Conservation (phyloP, 2,888 invertebrate species). For the Pherbina coryleti region DNA sequence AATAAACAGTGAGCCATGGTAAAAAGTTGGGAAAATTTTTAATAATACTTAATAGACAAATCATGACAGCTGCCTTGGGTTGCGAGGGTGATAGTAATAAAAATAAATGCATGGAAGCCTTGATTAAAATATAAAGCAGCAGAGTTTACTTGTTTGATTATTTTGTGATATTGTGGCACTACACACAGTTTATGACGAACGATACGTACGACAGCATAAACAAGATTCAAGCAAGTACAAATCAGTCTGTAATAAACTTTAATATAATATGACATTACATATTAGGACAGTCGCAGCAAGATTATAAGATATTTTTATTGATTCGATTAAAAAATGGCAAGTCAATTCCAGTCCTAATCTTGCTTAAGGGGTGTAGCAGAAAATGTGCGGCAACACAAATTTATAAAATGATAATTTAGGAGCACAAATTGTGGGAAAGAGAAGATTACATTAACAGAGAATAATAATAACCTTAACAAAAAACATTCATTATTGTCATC, state of each 20-base stretch:
- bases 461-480: constrained; percentile 11
- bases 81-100: constrained; percentile 1
- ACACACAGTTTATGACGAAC: neutral
- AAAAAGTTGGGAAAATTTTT: neutral
- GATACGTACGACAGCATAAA: neutral
- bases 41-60: neutral
- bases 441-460: neutral
- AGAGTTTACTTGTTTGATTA: neutral
- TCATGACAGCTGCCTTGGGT: neutral
- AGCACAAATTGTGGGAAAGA: neutral
- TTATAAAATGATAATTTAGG: neutral
- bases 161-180: neutral
- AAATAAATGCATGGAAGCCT: constrained; percentile 1
- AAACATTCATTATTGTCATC: neutral
- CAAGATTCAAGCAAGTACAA: neutral
- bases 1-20: neutral
- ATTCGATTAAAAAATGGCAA: neutral
- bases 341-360: neutral
- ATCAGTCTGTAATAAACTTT: neutral
- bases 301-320: too few relatives aligned
- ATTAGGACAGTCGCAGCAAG: too few relatives aligned
- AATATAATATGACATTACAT: too few relatives aligned
- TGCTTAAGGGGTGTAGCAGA: neutral
- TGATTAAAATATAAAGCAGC: constrained; percentile 7
- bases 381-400: neutral